Evolutionary conservation across 1,140 invertebrate species (phyloP).

Genomic region (Melipona quadrifasciata): DNA sequence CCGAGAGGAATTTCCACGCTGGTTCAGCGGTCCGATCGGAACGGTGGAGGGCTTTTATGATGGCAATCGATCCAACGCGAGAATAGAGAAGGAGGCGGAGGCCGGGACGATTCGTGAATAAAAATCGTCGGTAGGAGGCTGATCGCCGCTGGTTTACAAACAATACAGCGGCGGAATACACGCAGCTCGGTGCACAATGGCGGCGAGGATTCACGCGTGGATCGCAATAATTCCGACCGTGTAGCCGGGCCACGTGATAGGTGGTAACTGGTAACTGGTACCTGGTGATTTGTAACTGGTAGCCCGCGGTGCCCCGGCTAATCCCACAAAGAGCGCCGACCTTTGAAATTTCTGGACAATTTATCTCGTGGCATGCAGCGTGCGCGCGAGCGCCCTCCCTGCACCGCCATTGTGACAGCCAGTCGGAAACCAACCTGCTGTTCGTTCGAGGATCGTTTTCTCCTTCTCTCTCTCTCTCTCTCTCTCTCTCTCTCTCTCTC

Average conservation of each 20-base stretch:
- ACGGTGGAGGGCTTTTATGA: conserved; percentile 25
- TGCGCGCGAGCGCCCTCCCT: not conserved
- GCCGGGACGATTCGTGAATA: conserved; percentile 47
- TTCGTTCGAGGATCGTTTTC: not conserved
- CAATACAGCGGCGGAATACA: conserved; percentile 39
- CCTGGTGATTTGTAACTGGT: conserved; percentile 72
- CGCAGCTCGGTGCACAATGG: conserved; percentile 39
- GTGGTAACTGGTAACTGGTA: conserved; percentile 73
- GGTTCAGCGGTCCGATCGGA: conserved; percentile 23
- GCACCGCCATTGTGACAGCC: conserved; percentile 37
- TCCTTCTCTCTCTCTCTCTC: not conserved
- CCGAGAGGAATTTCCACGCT: not conserved
- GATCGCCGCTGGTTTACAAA: conserved; percentile 62
- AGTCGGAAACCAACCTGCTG: conserved; percentile 12
- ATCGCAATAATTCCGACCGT: conserved; percentile 55
- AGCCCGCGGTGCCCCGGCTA: conserved; percentile 67
- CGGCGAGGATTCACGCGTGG: conserved; percentile 32
- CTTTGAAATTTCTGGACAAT: conserved; percentile 75
- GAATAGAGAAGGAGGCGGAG: conserved; percentile 27
- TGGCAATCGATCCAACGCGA: conserved; percentile 36
- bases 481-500: no score
- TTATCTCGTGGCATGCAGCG: conserved; percentile 67
- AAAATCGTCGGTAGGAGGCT: conserved; percentile 44
- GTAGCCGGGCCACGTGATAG: conserved; percentile 55
- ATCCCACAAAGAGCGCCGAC: conserved; percentile 73